Evolutionary conservation across 2,888 invertebrate genomes (phyloP), one percentile per base, ranked within the genome.

Genomic region (Drosophila picticornis): DNA sequence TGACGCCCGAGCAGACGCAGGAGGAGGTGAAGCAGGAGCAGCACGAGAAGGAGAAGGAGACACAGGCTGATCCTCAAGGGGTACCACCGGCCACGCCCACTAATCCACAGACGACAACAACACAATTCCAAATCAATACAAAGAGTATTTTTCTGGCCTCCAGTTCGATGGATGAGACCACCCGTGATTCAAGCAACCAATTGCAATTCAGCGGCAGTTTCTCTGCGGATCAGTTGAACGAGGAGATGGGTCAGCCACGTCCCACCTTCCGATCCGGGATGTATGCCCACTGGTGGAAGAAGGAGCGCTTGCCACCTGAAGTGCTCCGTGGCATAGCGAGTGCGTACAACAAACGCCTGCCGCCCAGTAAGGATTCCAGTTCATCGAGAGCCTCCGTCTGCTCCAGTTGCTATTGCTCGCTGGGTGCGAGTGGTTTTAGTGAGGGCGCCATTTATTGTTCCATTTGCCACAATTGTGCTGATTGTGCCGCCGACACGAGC

Each of bases 231-330:
- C 77, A 76, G 10, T 50, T 88, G 34, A 75, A 80, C 11, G 9
- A 36, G 13, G 81, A 81, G 48, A 56, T 76, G 0, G 4, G 1
- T 0, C 76, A 78, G 51, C 80, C 84, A 1, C 80, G 75, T 9
- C 79, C 84, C 75, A 80, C 96, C 91, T 97, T 96, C 93, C 96
- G 96, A 72, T 97, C 97, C 56, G 97, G 97, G 91, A 94, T 97
- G 93, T 97, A 97, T 93, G 97, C 97, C 77, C 97, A 97, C 94
- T 97, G 97, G 97, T 97, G 97, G 97, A 96, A 97, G 94, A 97
- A 97, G 95, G 97, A 96, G 92, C 96, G 96, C 91, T 94, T 97
- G 92, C 96, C 96, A 79, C 95, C 94, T 92, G 95, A 94, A 93
- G 94, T 95, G 93, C 94, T 95, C 92, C 93, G 94, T 91, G 94